Evolutionary conservation across 2,888 invertebrate genomes (phyloP).

Genomic region (Axea sp.): DNA sequence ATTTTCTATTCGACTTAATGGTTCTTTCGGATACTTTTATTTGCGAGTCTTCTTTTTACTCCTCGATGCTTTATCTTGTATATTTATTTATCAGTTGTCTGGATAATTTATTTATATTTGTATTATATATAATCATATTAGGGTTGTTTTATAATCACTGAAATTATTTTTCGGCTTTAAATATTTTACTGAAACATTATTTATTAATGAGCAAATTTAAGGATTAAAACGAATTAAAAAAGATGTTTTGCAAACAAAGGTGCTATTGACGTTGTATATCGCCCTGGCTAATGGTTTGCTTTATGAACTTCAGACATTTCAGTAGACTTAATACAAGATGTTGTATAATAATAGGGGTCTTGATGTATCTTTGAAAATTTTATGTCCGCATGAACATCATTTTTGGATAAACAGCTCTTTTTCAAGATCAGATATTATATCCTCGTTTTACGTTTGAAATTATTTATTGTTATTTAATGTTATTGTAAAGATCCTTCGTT

Average conservation of each 20-base stretch:
- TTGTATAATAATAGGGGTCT: slow-evolving; percentile 42
- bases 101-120: no score
- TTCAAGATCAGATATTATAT: slow-evolving; percentile 11
- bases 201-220: no score
- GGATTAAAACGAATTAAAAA: no score
- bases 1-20: slow-evolving; percentile 5
- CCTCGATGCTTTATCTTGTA: no score
- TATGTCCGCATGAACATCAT: slow-evolving; percentile 18
- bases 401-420: slow-evolving; percentile 22
- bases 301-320: slow-evolving; percentile 42
- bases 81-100: no score
- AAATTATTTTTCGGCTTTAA: no score
- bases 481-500: not conserved
- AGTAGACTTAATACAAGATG: slow-evolving; percentile 50
- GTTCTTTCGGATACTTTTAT: not conserved
- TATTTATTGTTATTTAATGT: no score
- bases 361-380: slow-evolving; percentile 46
- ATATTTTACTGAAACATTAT: no score
- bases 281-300: slow-evolving; percentile 26
- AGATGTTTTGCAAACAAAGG: slow-evolving; percentile 3
- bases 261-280: slow-evolving; percentile 5
- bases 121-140: no score
- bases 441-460: not conserved
- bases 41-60: not conserved
- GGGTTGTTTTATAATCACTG: no score